Conservation (phyloP, 2,888 invertebrate genomes). For the Tetranychus truncatus region DNA sequence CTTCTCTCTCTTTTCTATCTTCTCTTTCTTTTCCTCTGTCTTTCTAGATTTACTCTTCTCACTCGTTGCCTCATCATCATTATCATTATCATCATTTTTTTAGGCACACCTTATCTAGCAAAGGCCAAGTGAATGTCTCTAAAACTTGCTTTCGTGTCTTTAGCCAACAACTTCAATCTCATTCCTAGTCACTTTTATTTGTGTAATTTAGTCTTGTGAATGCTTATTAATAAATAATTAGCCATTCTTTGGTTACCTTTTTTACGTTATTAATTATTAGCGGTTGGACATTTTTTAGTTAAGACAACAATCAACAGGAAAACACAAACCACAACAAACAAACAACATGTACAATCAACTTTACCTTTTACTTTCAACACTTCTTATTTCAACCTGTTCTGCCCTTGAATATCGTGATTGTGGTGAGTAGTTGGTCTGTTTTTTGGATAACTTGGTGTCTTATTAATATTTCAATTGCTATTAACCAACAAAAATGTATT, state of each 20-base stretch:
- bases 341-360: not conserved
- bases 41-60: not conserved
- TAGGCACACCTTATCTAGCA: too few species aligned
- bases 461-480: not conserved
- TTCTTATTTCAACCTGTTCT: not conserved
- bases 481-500: not conserved
- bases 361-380: not conserved
- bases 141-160: too few species aligned
- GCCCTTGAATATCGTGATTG: conserved; percentile 8
- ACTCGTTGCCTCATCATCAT: not conserved
- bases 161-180: too few species aligned
- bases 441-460: not conserved
- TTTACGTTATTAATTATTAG: too few species aligned
- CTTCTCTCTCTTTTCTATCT: not conserved
- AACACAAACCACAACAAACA: not conserved
- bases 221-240: too few species aligned
- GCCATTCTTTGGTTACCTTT: too few species aligned
- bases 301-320: too few species aligned
- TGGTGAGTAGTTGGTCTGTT: not conserved
- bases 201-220: too few species aligned
- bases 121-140: too few species aligned
- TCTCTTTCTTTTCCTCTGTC: not conserved
- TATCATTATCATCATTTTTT: not conserved
- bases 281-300: too few species aligned
- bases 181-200: too few species aligned